Conservation (phyloP, 2,113 vertebrate species). For the Hydrolagus affinis region DNA sequence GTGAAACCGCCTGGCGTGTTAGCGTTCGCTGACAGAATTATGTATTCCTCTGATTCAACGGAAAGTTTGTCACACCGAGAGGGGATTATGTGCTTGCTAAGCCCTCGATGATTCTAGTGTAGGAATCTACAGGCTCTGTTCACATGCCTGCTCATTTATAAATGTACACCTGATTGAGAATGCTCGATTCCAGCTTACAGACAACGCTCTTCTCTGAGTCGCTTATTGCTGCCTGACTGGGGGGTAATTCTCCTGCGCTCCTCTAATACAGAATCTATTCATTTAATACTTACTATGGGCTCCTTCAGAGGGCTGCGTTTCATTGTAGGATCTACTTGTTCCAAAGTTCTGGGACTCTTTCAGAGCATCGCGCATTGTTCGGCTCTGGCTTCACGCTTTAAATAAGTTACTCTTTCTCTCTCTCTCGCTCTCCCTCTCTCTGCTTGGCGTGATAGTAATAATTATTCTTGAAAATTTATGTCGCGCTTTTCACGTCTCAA, state of each 20-base stretch:
- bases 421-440: no score
- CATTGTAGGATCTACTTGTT: not conserved
- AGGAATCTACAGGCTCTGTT: not conserved
- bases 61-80: no score
- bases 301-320: not conserved
- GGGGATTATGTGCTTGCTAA: not conserved
- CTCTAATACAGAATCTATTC: not conserved
- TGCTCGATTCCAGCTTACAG: not conserved
- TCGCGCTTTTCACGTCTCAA: not conserved
- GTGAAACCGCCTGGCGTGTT: no score
- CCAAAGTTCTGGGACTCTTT: not conserved
- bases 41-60: no score
- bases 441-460: no score
- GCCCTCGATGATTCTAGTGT: not conserved
- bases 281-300: not conserved
- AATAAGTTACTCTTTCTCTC: not conserved
- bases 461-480: no score
- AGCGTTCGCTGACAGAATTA: no score
- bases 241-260: no score
- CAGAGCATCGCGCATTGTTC: not conserved
- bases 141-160: not conserved
- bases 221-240: no score
- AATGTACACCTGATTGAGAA: not conserved
- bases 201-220: no score
- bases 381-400: not conserved